These are phyloP conservation scores for Coturnix japonica DNA, from an alignment of 2,113 vertebrate species.

Conservation along the genomic window DNA sequence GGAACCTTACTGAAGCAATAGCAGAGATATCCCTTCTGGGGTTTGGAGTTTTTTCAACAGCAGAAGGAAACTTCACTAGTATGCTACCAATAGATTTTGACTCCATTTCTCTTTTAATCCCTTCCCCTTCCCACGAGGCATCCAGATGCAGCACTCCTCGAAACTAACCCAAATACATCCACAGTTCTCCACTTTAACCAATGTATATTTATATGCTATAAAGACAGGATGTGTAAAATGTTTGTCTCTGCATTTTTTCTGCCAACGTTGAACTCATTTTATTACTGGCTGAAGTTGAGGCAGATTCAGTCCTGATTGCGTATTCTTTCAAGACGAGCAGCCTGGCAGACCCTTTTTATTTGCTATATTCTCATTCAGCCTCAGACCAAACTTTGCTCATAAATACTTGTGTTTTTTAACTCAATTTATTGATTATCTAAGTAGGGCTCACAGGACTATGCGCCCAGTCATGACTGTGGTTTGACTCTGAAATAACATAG, in stretches of 20 bases:
- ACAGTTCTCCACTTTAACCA: background rate
- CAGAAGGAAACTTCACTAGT: background rate
- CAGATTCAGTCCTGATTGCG: background rate
- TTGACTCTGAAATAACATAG: background rate
- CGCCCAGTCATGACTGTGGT: background rate
- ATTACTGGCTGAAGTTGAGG: background rate
- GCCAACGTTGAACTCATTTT: slow-evolving; percentile 10
- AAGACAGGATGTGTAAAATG: background rate
- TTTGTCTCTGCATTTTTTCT: background rate
- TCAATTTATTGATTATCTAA: background rate
- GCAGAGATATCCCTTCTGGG: background rate
- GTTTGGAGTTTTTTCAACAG: background rate
- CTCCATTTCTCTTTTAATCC: background rate
- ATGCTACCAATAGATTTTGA: background rate
- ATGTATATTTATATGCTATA: background rate
- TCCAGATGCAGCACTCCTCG: background rate
- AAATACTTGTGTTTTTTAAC: background rate
- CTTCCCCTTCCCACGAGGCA: background rate
- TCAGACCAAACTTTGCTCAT: background rate
- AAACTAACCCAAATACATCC: background rate
- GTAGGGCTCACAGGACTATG: background rate
- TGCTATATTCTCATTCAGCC: background rate
- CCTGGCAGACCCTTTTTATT: background rate
- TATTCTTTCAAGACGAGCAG: background rate
- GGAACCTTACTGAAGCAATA: background rate